Evolutionary conservation across 2,113 vertebrate species (phyloP).

Genomic region (Sminthopsis crassicaudata): DNA sequence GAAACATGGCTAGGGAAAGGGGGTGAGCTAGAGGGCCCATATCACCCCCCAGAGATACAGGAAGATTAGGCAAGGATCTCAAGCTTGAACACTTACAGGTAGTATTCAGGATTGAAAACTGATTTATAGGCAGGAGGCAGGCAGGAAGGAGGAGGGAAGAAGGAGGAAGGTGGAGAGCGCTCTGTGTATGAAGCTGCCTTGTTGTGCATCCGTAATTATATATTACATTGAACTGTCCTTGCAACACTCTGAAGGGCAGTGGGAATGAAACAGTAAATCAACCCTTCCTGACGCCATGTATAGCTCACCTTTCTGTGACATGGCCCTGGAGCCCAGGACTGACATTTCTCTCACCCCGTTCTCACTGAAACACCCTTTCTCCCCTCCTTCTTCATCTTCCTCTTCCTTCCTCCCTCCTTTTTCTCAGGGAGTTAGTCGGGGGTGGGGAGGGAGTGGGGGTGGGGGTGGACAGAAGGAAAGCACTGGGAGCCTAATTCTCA

Average conservation of each 20-base stretch:
- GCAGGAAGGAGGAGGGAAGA: constrained; percentile 40
- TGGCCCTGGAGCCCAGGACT: constrained; percentile 51
- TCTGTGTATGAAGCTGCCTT: constrained; percentile 62
- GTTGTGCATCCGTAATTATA: constrained; percentile 43
- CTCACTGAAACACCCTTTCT: not conserved
- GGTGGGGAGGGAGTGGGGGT: not conserved
- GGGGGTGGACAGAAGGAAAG: not conserved
- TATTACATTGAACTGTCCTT: constrained; percentile 75
- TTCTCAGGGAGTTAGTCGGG: not conserved
- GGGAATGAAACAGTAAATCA: constrained; percentile 75
- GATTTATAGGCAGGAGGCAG: constrained; percentile 76
- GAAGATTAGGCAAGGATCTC: constrained; percentile 55
- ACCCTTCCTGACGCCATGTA: constrained; percentile 38
- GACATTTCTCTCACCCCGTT: constrained; percentile 4
- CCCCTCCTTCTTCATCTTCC: too few species aligned
- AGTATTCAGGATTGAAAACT: constrained; percentile 70
- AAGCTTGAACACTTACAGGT: constrained; percentile 71
- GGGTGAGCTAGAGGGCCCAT: not conserved
- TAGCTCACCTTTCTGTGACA: constrained; percentile 38
- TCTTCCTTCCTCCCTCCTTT: not conserved
- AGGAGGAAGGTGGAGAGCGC: constrained; percentile 50
- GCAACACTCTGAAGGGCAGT: constrained; percentile 73
- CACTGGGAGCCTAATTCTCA: not conserved
- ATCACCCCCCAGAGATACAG: constrained; percentile 60
- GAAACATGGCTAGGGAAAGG: not conserved